Base-by-base conservation (phyloP, 2,888 invertebrate genomes). In the Eupithecia subfuscata region DNA sequence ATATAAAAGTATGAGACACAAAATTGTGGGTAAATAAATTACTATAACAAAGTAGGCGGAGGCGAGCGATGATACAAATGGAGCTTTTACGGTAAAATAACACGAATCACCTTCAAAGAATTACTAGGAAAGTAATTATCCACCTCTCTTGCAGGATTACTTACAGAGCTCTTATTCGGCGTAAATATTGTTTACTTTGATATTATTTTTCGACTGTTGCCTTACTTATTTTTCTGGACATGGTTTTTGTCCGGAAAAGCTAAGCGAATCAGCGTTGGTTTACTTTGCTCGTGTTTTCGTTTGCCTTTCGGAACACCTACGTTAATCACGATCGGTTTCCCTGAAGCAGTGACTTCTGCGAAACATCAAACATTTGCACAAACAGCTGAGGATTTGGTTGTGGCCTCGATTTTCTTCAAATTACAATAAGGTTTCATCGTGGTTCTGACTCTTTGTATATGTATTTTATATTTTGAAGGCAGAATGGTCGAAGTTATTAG, bases 111-210 rank as follows among this genome's bases (percentile, higher is more conserved):
- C 60, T 25, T 60, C 56, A 60, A 25, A 25, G 25, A 60, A 60
- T 60, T 12, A 60, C 60, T 60, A 60, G 25, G 25, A 60, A 25
- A 60, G 60, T 60, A 60, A 60, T 60, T 60, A 60, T 60, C 60
- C 14, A 25, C 25, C 60, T 22, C 52, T 56, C 52, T 11, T 56
- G 1, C 52, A 25, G 25, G 60, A 60, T 60, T 60, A 56, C 60
- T 60, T 14, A 60, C 12, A 12, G 5, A 56, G 56, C 22, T 60
- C 60, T 60, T 60, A 60, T 60, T 12, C 14, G 22, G 25, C 25
- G 60, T 60, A 14, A 60, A 60, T 60, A 60, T 56, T 56, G 56
- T 22, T 56, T 56, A 22, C 22, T 56, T 56, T 56, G 56, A 56
- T 56, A 56, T 56, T 22, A 56, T 56, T 22, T 22, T 56, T 56